Conservation (phyloP, 2,888 invertebrate genomes). For the Axea sp. region DNA sequence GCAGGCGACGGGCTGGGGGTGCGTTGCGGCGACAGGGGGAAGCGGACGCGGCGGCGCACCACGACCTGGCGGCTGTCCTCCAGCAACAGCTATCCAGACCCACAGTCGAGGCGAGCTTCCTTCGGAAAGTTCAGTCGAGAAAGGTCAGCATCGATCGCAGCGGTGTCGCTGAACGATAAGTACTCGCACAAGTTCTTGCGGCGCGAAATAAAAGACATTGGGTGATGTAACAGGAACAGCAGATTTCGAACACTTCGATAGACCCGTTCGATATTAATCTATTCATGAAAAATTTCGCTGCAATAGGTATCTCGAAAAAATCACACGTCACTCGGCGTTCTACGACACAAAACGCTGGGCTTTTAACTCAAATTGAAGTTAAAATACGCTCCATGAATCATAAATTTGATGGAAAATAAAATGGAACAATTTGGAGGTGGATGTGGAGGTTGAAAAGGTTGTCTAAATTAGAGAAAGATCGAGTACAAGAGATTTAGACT, state of each 20-base stretch:
- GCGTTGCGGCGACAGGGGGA: constrained; percentile 94
- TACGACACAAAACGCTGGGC: not conserved
- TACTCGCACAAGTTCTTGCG: not conserved
- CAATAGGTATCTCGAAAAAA: not conserved
- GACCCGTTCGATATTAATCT: not conserved
- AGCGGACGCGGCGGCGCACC: constrained; percentile 91
- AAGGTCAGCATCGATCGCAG: constrained; percentile 80
- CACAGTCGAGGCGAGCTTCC: constrained; percentile 91
- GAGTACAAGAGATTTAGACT: no score
- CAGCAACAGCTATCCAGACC: constrained; percentile 86
- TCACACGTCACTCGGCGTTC: not conserved
- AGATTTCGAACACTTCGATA: not conserved
- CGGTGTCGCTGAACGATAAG: constrained; percentile 44
- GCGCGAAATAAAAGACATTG: not conserved
- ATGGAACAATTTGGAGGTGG: constrained; percentile 16
- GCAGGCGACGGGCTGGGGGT: constrained; percentile 94
- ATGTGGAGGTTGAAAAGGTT: no score
- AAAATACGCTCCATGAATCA: constrained; percentile 10
- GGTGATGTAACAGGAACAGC: no score
- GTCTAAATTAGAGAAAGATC: no score
- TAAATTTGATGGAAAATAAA: constrained; percentile 11
- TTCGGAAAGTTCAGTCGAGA: constrained; percentile 93
- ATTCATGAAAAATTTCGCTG: constrained; percentile 8
- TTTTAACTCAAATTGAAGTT: constrained; percentile 16
- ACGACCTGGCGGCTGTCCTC: constrained; percentile 90